phyloP scores from a whole-genome alignment of 2,113 vertebrate species.

The Paramormyrops kingsleyae region DNA sequence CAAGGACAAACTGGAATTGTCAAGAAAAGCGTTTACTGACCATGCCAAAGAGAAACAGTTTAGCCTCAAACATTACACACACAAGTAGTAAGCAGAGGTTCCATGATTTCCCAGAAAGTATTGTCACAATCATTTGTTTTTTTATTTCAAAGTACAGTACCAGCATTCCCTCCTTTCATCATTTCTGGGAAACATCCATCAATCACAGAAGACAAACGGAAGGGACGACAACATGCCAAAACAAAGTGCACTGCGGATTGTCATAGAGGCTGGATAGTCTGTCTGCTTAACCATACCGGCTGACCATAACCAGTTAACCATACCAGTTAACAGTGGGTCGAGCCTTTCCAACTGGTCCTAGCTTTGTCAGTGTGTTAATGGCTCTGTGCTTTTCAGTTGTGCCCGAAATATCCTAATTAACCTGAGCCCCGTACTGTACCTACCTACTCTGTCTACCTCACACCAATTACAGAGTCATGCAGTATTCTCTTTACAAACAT shows the following conservation, averaged over 20 bases:
- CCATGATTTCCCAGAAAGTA: constrained; percentile 16
- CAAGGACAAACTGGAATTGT: constrained; percentile 4
- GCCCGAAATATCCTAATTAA: background rate
- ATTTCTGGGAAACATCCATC: constrained; percentile 6
- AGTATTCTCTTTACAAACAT: background rate
- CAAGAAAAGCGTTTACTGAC: constrained; percentile 59
- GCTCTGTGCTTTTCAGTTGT: constrained; percentile 15
- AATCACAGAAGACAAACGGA: constrained; percentile 14
- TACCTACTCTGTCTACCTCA: background rate
- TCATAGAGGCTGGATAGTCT: background rate
- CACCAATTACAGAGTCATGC: background rate
- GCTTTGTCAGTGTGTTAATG: background rate
- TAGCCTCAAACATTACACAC: constrained; percentile 45
- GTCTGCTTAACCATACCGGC: background rate
- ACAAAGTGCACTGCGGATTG: constrained; percentile 34
- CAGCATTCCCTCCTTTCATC: background rate
- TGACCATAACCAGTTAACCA: background rate
- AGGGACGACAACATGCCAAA: constrained; percentile 44
- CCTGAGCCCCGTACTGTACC: background rate
- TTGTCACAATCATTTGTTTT: constrained; percentile 35
- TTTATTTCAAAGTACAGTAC: constrained; percentile 38
- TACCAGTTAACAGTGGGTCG: background rate
- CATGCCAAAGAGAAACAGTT: constrained; percentile 55
- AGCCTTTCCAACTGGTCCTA: background rate
- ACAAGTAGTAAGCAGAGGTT: constrained; percentile 46